These are phyloP conservation scores for Mythimna vitellina DNA, from an alignment of 2,888 invertebrate species.

Conservation along the genomic window DNA sequence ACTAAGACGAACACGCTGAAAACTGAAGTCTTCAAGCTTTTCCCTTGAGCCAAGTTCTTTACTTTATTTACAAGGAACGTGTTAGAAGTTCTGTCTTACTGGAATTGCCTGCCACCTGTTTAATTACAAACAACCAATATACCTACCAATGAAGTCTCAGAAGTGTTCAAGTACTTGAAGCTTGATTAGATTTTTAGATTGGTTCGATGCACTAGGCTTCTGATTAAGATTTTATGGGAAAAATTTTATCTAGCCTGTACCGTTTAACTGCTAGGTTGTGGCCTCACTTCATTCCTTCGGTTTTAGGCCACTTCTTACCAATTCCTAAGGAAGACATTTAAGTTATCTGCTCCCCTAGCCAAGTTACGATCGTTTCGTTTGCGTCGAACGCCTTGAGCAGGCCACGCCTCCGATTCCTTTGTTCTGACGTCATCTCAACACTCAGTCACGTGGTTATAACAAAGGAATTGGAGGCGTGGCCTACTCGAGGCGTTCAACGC, in stretches of 20 bases:
- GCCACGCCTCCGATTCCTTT: no score
- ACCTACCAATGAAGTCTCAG: neutral
- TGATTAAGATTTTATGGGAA: neutral
- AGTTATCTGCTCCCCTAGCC: no score
- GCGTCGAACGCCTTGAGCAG: no score
- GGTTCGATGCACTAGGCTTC: neutral
- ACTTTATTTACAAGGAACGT: constrained; percentile 34
- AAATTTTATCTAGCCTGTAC: neutral
- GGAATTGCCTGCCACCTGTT: constrained; percentile 43
- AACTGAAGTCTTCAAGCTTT: neutral
- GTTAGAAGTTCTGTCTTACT: constrained; percentile 47
- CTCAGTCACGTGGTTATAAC: no score
- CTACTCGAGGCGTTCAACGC: no score
- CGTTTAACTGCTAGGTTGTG: no score
- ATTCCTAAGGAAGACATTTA: no score
- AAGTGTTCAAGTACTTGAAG: neutral
- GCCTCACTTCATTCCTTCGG: no score
- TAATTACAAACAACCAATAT: constrained; percentile 44
- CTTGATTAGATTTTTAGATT: neutral
- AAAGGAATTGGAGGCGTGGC: no score
- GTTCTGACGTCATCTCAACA: no score
- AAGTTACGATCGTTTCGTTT: no score
- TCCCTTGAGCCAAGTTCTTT: constrained; percentile 1
- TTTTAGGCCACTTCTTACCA: no score
- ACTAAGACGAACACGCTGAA: neutral